A percentile compares a stretch with the other conserved stretches of the same genome.
Evolutionary conservation across 1,140 invertebrate species (phyloP).

Genomic region (Drosophila jambulina): DNA sequence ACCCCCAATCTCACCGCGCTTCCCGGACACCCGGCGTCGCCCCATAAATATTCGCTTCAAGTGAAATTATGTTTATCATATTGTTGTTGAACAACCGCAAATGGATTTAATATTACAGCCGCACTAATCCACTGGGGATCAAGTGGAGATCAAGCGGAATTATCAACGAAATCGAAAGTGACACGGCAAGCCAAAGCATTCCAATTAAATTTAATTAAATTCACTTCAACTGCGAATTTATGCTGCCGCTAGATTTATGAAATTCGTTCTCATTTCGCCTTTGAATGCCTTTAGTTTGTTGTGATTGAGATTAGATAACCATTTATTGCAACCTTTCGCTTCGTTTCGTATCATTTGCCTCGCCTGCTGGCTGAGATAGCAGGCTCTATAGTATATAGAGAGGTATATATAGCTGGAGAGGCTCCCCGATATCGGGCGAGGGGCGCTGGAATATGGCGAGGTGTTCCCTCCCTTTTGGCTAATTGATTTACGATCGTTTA

Average conservation of each 20-base stretch:
- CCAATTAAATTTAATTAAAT: slow-evolving; percentile 52
- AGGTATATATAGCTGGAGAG: slow-evolving; percentile 21
- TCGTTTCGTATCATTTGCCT: slow-evolving; percentile 20
- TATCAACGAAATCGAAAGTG: slow-evolving; percentile 73
- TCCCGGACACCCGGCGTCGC: background rate
- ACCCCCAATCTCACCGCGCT: slow-evolving; percentile 10
- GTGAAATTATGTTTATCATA: slow-evolving; percentile 76
- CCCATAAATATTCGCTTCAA: slow-evolving; percentile 68
- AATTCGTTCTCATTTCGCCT: slow-evolving; percentile 53
- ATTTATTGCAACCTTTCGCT: slow-evolving; percentile 78
- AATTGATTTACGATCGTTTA: slow-evolving; percentile 78
- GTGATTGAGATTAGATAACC: slow-evolving; percentile 82
- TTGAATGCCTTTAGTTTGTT: slow-evolving; percentile 78
- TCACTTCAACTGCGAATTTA: slow-evolving; percentile 48
- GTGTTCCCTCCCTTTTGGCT: slow-evolving; percentile 49
- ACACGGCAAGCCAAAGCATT: slow-evolving; percentile 46
- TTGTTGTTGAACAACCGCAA: slow-evolving; percentile 79
- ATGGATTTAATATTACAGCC: slow-evolving; percentile 84
- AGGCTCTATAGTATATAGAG: background rate
- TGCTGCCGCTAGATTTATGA: slow-evolving; percentile 42
- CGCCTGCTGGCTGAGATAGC: slow-evolving; percentile 56
- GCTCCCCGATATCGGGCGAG: slow-evolving; percentile 28
- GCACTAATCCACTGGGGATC: slow-evolving; percentile 82
- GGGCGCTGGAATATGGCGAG: slow-evolving; percentile 19
- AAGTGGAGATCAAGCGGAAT: slow-evolving; percentile 81